Base-by-base conservation (phyloP, 2,797 vertebrate species). In the Trematomus bernacchii region DNA sequence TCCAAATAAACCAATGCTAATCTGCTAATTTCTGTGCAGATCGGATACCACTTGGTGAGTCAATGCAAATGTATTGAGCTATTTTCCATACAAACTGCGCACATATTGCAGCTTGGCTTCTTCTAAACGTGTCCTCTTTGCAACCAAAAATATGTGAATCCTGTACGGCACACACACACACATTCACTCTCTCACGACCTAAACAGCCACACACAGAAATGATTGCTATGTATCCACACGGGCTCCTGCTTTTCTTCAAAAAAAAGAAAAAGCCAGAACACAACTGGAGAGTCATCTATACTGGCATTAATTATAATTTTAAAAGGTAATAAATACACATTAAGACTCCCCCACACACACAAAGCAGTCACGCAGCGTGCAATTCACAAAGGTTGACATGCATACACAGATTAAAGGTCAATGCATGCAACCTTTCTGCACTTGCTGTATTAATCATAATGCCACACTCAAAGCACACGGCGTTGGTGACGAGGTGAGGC, bases 401-500 rank as follows among this genome's bases (percentile, higher is more conserved):
- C 63, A 55, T 33, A 44, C 42, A 55, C 58, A 52, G 46, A 70
- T 83, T 33, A 85, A 87, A 91, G 79, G 86, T 88, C 75, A 87
- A 50, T 40, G 51, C 57, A 75, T 71, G 58, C 63, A 57, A 55
- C 65, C 71, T 73, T 42, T 52, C 43, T 62, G 42, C 69, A 54
- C 44, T 52, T 19, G 21, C 27, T 54, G 8, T 59, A 62, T 82
- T 71, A 80, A 76, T 66, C 51, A 51, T 1, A 21, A 6, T 43
- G 55, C 19, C 57, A 46, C 13, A 50, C n/a, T 12, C n/a, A 42
- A 44, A 70, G 50, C 64, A 21, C 19, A 47, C 12, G 19, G 11
- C 8, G 6, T 51, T 52, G 30, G 27, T 23, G 30, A 6, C 9
- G 57, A 27, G 10, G 16, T 18, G 53, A 70, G 18, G 51, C 18